phyloP scores from a whole-genome alignment of 2,797 vertebrate genomes.

The Pteropus rufus region DNA sequence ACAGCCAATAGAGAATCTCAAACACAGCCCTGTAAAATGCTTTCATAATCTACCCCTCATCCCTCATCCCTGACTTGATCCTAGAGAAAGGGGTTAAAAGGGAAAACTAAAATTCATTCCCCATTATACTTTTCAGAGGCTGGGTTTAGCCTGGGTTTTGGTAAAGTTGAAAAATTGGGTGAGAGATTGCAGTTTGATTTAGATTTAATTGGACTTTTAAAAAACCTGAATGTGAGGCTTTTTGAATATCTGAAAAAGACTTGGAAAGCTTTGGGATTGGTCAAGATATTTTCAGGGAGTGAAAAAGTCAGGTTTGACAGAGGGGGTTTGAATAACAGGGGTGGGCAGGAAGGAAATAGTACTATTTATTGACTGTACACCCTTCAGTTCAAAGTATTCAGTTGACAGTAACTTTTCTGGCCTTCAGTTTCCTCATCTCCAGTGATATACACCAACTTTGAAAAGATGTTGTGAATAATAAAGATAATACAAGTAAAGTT shows the following conservation, averaged over 20 bases:
- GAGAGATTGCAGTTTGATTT: background rate
- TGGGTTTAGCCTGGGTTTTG: background rate
- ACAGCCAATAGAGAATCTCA: background rate
- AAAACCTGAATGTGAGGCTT: background rate
- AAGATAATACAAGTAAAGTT: background rate
- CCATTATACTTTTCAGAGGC: background rate
- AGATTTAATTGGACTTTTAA: background rate
- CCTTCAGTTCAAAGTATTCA: background rate
- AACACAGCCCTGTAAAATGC: background rate
- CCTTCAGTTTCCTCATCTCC: background rate
- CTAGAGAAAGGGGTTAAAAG: background rate
- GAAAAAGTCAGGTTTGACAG: background rate
- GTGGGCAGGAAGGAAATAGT: background rate
- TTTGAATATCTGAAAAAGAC: background rate
- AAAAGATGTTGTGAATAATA: background rate
- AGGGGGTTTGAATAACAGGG: background rate
- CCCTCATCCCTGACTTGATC: background rate
- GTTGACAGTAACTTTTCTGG: background rate
- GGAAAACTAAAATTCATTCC: background rate
- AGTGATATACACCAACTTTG: background rate
- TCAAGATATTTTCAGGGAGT: background rate
- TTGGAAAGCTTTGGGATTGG: background rate
- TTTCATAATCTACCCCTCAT: background rate
- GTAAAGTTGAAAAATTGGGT: background rate
- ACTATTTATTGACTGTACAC: background rate